These are phyloP conservation scores for Eupristina koningsbergeri DNA, from an alignment of 1,140 invertebrate species.

Conservation along the genomic window DNA sequence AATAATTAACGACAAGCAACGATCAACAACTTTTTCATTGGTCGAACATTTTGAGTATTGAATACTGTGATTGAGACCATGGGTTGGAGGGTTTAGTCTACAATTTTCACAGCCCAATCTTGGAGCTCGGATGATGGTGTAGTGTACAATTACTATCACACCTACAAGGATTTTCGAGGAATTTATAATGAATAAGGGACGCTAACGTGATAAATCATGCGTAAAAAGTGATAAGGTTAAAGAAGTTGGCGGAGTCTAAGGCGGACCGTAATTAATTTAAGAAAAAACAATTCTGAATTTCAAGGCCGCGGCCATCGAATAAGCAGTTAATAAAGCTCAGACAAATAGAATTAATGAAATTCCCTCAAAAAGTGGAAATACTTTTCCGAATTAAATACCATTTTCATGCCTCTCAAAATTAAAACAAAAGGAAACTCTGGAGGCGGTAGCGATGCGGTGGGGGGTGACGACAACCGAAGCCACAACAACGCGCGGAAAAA, in stretches of 20 bases:
- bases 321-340: not conserved
- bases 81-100: not conserved
- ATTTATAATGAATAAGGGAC: not conserved
- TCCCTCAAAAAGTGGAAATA: not conserved
- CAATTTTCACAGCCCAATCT: not conserved
- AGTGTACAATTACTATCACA: not conserved
- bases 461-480: not conserved
- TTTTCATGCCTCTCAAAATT: not conserved
- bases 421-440: not conserved
- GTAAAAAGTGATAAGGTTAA: slow-evolving; percentile 10
- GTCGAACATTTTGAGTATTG: not conserved
- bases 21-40: not conserved
- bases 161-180: not conserved
- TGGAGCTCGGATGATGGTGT: not conserved
- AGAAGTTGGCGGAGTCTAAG: not conserved
- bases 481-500: not conserved
- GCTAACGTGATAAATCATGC: no score
- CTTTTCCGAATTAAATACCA: not conserved
- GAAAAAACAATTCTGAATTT: not conserved
- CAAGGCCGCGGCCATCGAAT: not conserved
- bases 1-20: no score
- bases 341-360: not conserved
- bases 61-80: no score
- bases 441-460: no score
- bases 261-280: not conserved